These are phyloP conservation scores for Enteromius anoplus DNA, from an alignment of 2,797 vertebrate species.

Conservation along the genomic window DNA sequence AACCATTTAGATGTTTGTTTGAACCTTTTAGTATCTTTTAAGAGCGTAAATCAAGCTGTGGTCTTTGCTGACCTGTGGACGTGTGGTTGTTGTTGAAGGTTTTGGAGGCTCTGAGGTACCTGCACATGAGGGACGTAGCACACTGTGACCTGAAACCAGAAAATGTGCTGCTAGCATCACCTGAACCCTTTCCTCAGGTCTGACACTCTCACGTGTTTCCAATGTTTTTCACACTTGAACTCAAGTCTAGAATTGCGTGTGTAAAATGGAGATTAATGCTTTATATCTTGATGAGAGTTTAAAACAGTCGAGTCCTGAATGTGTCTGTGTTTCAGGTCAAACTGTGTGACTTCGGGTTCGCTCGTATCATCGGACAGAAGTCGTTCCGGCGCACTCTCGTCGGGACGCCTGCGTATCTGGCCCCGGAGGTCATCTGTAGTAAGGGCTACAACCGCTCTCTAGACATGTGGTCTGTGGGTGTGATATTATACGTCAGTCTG, in stretches of 20 bases:
- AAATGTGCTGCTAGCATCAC: slow-evolving; percentile 76
- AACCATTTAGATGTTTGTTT: too few species aligned
- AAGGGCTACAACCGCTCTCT: slow-evolving; percentile 80
- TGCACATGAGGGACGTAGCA: slow-evolving; percentile 78
- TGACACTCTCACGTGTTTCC: background rate
- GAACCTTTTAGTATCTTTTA: background rate
- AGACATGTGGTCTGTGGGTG: slow-evolving; percentile 83
- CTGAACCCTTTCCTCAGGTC: slow-evolving; percentile 78
- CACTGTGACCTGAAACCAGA: slow-evolving; percentile 83
- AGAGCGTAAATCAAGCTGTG: background rate
- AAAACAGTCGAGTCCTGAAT: background rate
- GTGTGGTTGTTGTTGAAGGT: slow-evolving; percentile 66
- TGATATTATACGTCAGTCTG: slow-evolving; percentile 80
- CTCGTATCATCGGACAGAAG: slow-evolving; percentile 82
- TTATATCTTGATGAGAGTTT: background rate
- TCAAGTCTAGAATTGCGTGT: background rate
- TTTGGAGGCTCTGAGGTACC: slow-evolving; percentile 78
- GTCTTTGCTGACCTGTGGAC: background rate
- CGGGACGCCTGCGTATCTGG: slow-evolving; percentile 81
- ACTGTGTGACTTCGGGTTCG: slow-evolving; percentile 82
- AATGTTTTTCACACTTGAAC: too few species aligned
- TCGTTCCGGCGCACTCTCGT: slow-evolving; percentile 80
- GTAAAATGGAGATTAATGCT: background rate
- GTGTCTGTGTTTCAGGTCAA: slow-evolving; percentile 70
- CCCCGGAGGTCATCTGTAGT: slow-evolving; percentile 79